Evolutionary conservation across 2,797 vertebrate species (phyloP).

Genomic region (Lemur catta): DNA sequence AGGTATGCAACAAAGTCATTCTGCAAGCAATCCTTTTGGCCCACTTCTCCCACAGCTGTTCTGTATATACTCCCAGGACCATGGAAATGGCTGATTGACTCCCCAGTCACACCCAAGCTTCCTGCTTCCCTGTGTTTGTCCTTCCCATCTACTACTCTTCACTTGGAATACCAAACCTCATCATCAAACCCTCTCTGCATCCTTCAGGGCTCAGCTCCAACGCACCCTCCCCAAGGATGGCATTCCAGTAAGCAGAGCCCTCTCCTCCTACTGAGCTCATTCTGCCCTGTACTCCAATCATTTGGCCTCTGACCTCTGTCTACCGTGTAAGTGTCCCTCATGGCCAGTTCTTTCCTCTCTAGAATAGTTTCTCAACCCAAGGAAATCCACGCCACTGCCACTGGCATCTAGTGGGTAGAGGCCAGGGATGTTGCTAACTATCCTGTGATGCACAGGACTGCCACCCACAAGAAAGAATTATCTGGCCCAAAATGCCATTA

Average conservation of each 20-base stretch:
- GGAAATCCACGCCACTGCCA: neutral
- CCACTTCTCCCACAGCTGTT: neutral
- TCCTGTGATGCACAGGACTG: neutral
- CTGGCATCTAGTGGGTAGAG: neutral
- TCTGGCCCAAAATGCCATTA: neutral
- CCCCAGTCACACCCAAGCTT: neutral
- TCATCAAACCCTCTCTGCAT: neutral
- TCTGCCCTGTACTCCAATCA: neutral
- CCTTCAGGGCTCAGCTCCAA: neutral
- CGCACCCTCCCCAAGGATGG: neutral
- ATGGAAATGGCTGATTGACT: neutral
- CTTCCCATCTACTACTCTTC: neutral
- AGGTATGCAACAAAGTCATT: neutral
- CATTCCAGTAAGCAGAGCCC: neutral
- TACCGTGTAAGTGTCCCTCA: neutral
- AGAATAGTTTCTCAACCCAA: neutral
- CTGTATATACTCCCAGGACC: neutral
- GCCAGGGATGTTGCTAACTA: neutral
- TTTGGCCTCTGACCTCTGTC: neutral
- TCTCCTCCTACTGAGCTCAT: neutral
- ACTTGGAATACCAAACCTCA: neutral
- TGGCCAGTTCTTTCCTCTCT: neutral
- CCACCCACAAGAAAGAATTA: neutral
- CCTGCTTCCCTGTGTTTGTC: neutral
- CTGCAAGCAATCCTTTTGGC: neutral